Evolutionary conservation across 2,888 invertebrate species (phyloP), one percentile per base, ranked within the genome.

Genomic region (Bombylius major): DNA sequence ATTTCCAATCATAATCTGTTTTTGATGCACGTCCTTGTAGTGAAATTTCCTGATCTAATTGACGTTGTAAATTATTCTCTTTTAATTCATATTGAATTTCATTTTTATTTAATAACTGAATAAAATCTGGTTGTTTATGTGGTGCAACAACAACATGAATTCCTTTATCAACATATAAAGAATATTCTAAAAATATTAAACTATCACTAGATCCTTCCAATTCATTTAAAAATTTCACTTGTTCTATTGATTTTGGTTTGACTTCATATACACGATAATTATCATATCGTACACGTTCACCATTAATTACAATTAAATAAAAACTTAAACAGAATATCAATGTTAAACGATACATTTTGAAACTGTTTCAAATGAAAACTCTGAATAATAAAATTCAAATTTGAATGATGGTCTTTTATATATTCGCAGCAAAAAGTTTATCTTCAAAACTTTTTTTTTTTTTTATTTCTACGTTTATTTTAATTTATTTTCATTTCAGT

Each of bases 251-350:
- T 14, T 58, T 63, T 0, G 76, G 70, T 5, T 64, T 63, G 32
- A 76, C 62, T 54, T 76, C 66, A n/a, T 73, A 61, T 32, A 75
- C 60, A 51, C 72, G 71, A 58, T 71, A 68, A 56, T 72, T 70
- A 56, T 65, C 68, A 60, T 73, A 75, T 47, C 62, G 69, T 14
- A 61, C 56, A n/a, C 59, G 55, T 44, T 56, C 52, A 34, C 42
- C 31, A 53, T 67, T 82, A 79, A 49, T 81, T 75, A 65, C 80
- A 73, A 5, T 51, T 68, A 65, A 4, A 61, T 62, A 58, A 36
- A 53, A 48, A 48, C 42, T 42, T 13, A 53, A 23, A 23, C 23
- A 23, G 23, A 23, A 23, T 23, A 23, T 23, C 3, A 23, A 23
- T 23, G 23, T 23, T 23, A 23, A 23, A 23, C 23, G 23, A 23